Conservation (phyloP, 2,797 vertebrate species). For the Hemibagrus guttatus region DNA sequence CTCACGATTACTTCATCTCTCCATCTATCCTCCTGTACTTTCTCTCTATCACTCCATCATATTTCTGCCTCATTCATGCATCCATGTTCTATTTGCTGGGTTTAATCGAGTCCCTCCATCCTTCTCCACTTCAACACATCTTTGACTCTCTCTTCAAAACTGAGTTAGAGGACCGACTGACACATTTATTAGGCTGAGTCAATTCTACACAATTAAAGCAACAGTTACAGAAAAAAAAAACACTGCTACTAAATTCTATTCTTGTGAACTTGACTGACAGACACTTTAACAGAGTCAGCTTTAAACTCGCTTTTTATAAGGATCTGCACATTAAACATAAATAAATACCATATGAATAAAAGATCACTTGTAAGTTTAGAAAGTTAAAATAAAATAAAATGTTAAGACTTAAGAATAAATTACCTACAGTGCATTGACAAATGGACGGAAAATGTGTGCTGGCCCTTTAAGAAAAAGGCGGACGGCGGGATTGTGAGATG, state of each 20-base stretch:
- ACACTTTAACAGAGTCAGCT: neutral
- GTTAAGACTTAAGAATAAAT: too few relatives aligned
- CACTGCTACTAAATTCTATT: too few relatives aligned
- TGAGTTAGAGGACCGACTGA: neutral
- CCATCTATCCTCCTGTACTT: neutral
- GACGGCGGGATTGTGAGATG: conserved; percentile 30
- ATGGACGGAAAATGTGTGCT: neutral
- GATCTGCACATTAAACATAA: neutral
- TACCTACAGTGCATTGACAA: neutral
- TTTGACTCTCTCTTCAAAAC: neutral
- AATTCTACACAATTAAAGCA: neutral
- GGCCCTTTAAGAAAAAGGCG: conserved; percentile 50
- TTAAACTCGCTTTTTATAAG: neutral
- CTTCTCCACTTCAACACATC: neutral
- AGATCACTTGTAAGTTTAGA: neutral
- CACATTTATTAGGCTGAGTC: neutral
- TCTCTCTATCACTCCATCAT: neutral
- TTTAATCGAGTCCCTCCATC: neutral
- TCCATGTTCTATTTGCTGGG: neutral
- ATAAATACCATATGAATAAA: neutral
- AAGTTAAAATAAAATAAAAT: neutral
- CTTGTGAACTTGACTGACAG: neutral
- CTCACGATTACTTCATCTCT: neutral
- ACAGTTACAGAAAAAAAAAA: neutral
- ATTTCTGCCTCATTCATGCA: neutral